Evolutionary conservation across 2,797 vertebrate genomes (phyloP), one percentile per base, ranked within the genome.

Genomic region (Malacoctenus gilli): DNA sequence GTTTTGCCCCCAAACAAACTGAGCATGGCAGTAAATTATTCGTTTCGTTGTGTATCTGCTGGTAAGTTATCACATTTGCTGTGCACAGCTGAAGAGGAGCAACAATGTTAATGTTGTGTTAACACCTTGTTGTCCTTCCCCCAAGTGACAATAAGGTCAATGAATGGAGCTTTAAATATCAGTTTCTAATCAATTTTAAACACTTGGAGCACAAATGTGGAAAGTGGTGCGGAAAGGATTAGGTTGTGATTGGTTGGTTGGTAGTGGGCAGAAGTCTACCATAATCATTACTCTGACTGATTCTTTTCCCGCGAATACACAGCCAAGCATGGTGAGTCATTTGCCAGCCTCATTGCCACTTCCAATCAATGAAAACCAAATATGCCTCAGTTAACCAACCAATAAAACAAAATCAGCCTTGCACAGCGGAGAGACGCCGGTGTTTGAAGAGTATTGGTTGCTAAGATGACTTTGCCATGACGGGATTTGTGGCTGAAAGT

Each of bases 401-500:
- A 20, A n/a, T n/a, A n/a, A 53, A 47, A 21, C 7, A 5, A 11
- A 35, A 36, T 7, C 14, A 21, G 25, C 5, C 6, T n/a, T 8
- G 3, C 18, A 35, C 4, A 35, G 31, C 12, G 23, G n/a, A 28
- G 42, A 5, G n/a, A 36, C 23, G 42, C 8, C 40, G 5, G 16
- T 39, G 22, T 48, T 49, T 18, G 15, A 4, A 46, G 30, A 50
- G 18, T 4, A 23, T 36, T 53, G 23, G 39, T 61, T 32, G 22
- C 10, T 44, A 38, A 49, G 18, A 57, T 42, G 53, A 62, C 76
- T 68, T 75, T 69, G 20, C 48, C 50, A 47, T 22, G 19, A 51
- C n/a, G 34, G 67, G 48, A 77, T 81, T 66, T 77, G 57, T 68
- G 36, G 43, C 52, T 78, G 42, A 74, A 75, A 77, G 61, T 62